These are phyloP conservation scores for Podargus strigoides DNA, from an alignment of 2,797 vertebrate species.

Conservation along the genomic window DNA sequence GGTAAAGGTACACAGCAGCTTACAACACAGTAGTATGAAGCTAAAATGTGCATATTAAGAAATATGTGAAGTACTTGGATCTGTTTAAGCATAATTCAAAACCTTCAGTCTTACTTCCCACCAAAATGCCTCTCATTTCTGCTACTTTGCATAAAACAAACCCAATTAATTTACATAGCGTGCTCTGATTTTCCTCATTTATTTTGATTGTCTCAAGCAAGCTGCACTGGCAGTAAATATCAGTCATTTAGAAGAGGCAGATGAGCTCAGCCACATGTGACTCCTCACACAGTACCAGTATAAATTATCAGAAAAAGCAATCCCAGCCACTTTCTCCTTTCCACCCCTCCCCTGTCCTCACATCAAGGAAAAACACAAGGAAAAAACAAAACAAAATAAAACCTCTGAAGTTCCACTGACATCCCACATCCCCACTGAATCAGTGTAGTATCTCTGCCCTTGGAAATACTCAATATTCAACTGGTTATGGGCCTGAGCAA, in stretches of 20 bases:
- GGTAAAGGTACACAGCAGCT: neutral
- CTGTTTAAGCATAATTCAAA: neutral
- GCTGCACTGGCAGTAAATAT: neutral
- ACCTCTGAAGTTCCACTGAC: neutral
- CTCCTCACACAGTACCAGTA: neutral
- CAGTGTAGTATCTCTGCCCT: neutral
- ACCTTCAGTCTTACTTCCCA: neutral
- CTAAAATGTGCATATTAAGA: neutral
- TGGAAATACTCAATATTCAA: neutral
- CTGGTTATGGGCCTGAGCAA: neutral
- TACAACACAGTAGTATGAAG: neutral
- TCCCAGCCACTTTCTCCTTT: neutral
- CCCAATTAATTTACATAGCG: neutral
- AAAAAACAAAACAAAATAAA: neutral
- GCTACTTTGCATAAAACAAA: neutral
- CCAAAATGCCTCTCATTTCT: neutral
- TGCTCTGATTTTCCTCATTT: neutral
- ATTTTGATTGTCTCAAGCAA: neutral
- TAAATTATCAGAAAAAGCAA: neutral
- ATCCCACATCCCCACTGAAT: neutral
- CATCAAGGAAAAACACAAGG: neutral
- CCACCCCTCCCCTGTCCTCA: neutral
- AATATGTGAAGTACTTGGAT: neutral
- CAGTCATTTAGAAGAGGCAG: neutral
- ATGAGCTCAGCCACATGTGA: neutral